Conservation (phyloP, 2,888 invertebrate species). For the Phortica okadai region DNA sequence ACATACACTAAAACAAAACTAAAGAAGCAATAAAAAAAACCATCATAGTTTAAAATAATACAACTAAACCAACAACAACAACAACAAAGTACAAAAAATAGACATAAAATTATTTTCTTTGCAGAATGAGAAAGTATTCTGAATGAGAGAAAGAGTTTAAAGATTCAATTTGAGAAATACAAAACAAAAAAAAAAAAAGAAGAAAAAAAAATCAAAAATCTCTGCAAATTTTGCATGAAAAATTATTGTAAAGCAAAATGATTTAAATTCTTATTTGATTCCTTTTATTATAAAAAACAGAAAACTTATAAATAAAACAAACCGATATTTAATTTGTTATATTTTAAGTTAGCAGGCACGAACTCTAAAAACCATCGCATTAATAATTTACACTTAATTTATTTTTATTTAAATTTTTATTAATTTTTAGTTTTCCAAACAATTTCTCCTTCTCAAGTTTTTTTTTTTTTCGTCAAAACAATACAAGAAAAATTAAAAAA, state of each 20-base stretch:
- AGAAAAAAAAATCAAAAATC: slow-evolving; percentile 13
- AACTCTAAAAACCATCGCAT: slow-evolving; percentile 71
- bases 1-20: neutral
- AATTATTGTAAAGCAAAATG: slow-evolving; percentile 41
- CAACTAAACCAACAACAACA: slow-evolving; percentile 46
- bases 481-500: neutral
- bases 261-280: slow-evolving; percentile 33
- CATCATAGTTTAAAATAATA: slow-evolving; percentile 33
- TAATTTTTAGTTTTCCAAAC: slow-evolving; percentile 31
- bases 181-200: slow-evolving; percentile 4
- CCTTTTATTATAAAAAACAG: slow-evolving; percentile 2
- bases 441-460: slow-evolving; percentile 27
- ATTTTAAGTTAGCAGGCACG: slow-evolving; percentile 33
- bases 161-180: slow-evolving; percentile 5
- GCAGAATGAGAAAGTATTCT: slow-evolving; percentile 31
- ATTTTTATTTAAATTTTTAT: slow-evolving; percentile 52
- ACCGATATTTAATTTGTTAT: neutral
- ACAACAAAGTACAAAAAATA: slow-evolving; percentile 51
- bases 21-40: neutral
- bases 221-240: slow-evolving; percentile 48
- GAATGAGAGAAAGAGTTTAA: slow-evolving; percentile 18
- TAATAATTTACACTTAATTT: slow-evolving; percentile 65
- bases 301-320: slow-evolving; percentile 4
- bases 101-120: slow-evolving; percentile 38
- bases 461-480: slow-evolving; percentile 2